Evolutionary conservation across 2,888 invertebrate genomes (phyloP), one percentile per base, ranked within the genome.

Genomic region (Dynastes maya): DNA sequence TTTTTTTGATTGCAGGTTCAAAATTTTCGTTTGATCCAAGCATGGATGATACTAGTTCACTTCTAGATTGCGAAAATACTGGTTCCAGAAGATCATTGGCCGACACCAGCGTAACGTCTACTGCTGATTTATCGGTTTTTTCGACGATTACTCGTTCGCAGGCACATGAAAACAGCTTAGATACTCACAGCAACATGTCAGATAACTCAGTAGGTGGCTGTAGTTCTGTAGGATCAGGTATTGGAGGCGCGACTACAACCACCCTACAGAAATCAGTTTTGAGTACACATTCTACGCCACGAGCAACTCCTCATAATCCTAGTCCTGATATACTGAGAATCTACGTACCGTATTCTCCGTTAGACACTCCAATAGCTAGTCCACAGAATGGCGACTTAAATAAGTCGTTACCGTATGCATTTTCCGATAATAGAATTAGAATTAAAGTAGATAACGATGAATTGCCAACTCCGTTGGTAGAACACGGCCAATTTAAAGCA

Each of bases 81-180:
- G 94, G 95, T 37, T 95, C 95, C 22, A 91, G 95, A 77, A 93
- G 95, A 76, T 96, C 95, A 72, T 90, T 96, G 80, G 95, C 95
- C 22, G 95, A 95, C 86, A 96, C 95, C 29, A 95, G 95, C 84
- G 94, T 95, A 75, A 96, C 95, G 45, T 95, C 95, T 72, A 95
- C 95, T 0, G 95, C 95, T 0, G 95, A 95, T 87, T 90, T 95
- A 79, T 95, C 95, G 83, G 94, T 95, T 82, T 94, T 95, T 89
- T 94, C 94, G 27, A 91, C 91, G 79, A 92, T 93, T 84, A 94
- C 93, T 11, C 91, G 93, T 76, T 94, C 94, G 11, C 94, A 94
- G 86, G 93, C 92, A 63, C 92, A 93, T 77, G 94, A 94, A 87
- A 94, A 94, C 90, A 94, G 94, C 83, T 90, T 94, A 81, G 94